phyloP scores from a whole-genome alignment of 2,113 vertebrate species.

The Suricata suricatta region DNA sequence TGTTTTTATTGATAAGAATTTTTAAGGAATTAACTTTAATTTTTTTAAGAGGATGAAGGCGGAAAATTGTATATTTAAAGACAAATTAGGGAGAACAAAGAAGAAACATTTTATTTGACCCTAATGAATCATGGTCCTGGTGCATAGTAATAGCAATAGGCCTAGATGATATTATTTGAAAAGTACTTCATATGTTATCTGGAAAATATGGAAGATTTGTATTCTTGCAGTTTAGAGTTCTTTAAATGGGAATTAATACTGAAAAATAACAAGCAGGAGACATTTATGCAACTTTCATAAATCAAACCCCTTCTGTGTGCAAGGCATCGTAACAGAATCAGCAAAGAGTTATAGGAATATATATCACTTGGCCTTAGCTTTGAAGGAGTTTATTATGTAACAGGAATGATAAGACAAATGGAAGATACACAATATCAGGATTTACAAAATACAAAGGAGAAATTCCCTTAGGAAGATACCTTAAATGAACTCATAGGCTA shows the following conservation, averaged over 20 bases:
- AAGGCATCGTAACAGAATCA: not conserved
- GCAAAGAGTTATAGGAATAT: not conserved
- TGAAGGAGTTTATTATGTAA: not conserved
- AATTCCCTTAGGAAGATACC: not conserved
- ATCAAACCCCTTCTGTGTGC: not conserved
- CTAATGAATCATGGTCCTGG: not conserved
- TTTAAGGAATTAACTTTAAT: not conserved
- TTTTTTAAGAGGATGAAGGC: constrained; percentile 11
- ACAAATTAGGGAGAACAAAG: not conserved
- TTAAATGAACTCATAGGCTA: not conserved
- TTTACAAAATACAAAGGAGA: constrained; percentile 7
- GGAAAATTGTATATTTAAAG: constrained; percentile 14
- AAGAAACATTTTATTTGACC: constrained; percentile 1
- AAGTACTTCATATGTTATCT: not conserved
- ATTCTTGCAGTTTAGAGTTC: constrained; percentile 26
- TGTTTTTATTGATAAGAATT: constrained; percentile 14
- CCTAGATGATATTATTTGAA: not conserved
- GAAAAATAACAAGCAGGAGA: not conserved
- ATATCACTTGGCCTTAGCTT: not conserved
- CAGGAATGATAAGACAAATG: not conserved
- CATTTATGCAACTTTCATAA: not conserved
- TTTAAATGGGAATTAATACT: constrained; percentile 25
- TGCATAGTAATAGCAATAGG: not conserved
- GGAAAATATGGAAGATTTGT: constrained; percentile 8
- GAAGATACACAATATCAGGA: not conserved